Evolutionary conservation across 2,113 vertebrate species (phyloP).

Genomic region (Erythrocebus patas): DNA sequence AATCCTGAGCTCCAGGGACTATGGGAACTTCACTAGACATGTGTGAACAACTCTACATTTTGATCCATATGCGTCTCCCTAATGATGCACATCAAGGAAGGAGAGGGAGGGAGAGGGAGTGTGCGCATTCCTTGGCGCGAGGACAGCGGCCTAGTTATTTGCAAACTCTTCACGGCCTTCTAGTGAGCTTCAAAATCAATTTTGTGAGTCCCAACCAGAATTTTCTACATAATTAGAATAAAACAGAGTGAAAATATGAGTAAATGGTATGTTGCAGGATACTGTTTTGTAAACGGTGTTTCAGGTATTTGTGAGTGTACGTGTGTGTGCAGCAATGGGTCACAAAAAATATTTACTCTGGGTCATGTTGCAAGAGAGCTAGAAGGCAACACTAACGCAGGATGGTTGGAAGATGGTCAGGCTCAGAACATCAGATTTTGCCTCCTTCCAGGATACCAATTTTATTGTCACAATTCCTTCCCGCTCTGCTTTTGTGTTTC

Average conservation of each 20-base stretch:
- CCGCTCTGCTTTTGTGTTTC: neutral
- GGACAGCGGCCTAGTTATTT: neutral
- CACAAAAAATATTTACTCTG: neutral
- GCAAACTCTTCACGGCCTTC: neutral
- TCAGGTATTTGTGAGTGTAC: neutral
- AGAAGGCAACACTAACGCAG: neutral
- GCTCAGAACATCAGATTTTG: neutral
- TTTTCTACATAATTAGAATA: neutral
- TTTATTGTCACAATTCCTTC: neutral
- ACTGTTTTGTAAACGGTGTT: neutral
- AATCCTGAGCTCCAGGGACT: neutral
- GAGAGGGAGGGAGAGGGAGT: too few relatives aligned
- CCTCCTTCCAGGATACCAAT: neutral
- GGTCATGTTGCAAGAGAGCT: neutral
- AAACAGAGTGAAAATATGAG: neutral
- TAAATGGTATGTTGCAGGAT: neutral
- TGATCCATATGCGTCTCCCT: neutral
- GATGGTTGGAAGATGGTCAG: neutral
- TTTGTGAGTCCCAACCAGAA: neutral
- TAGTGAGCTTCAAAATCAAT: neutral
- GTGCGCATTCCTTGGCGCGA: accelerated
- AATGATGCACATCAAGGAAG: neutral
- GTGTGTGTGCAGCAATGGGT: too few relatives aligned
- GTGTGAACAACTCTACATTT: neutral
- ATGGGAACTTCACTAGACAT: neutral